Evolutionary conservation across 2,888 invertebrate genomes (phyloP).

Genomic region (Drosophila meridionalis): DNA sequence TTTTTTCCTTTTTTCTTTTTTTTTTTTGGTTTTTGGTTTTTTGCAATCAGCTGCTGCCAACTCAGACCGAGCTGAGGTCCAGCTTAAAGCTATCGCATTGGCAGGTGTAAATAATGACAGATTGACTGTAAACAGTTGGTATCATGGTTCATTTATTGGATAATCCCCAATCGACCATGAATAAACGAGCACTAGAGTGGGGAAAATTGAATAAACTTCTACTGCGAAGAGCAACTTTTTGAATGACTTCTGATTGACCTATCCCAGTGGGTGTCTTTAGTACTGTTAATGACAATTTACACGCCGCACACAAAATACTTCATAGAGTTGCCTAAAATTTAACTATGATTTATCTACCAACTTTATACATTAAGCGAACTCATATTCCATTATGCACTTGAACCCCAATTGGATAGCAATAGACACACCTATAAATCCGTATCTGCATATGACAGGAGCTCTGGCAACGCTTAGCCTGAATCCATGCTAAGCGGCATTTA

Average conservation of each 20-base stretch:
- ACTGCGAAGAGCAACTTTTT: no score
- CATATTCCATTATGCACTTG: background rate
- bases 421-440: background rate
- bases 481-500: constrained; percentile 36
- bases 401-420: background rate
- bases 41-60: background rate
- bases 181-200: background rate
- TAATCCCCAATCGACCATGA: constrained; percentile 3
- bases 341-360: background rate
- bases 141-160: constrained; percentile 5
- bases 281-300: background rate
- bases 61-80: background rate
- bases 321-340: background rate
- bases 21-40: background rate
- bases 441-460: constrained; percentile 1
- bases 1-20: background rate
- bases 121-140: background rate
- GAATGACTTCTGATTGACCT: no score
- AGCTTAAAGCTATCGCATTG: constrained; percentile 29
- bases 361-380: background rate
- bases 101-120: constrained; percentile 25
- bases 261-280: background rate
- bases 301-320: background rate
- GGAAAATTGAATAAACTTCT: background rate
- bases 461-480: background rate